Evolutionary conservation across 2,797 vertebrate genomes (phyloP).

Genomic region (Paedocypris micromegethes): DNA sequence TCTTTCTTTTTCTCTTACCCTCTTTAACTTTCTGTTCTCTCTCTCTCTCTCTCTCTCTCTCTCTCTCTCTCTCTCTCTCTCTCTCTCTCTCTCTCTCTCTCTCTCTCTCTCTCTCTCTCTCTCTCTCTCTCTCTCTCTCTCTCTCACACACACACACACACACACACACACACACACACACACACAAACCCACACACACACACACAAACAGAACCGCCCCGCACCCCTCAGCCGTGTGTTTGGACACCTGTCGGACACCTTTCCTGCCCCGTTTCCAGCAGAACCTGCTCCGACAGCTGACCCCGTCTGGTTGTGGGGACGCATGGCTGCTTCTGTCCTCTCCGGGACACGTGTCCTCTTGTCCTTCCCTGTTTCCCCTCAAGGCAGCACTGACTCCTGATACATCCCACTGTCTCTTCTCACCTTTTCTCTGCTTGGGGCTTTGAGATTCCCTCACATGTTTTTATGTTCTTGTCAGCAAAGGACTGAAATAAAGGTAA

Average conservation of each 20-base stretch:
- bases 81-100: conserved; percentile 34
- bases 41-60: conserved; percentile 26
- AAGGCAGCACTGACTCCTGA: conserved; percentile 49
- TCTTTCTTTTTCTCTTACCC: no score
- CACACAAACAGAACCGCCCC: no score
- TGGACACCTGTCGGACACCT: conserved; percentile 32
- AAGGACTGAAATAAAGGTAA: no score
- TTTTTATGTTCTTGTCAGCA: no score
- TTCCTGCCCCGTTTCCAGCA: conserved; percentile 54
- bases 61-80: conserved; percentile 49
- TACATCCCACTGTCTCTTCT: conserved; percentile 38
- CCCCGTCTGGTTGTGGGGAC: conserved; percentile 54
- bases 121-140: conserved; percentile 39
- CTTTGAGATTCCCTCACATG: no score
- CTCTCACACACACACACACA: not conserved
- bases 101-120: conserved; percentile 37
- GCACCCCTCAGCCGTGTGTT: conserved; percentile 20
- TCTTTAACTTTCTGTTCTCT: not conserved
- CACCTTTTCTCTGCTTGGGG: conserved; percentile 46
- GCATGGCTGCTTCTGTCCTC: conserved; percentile 58
- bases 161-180: no score
- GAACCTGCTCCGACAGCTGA: conserved; percentile 61
- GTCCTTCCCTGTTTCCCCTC: conserved; percentile 62
- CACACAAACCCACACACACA: no score
- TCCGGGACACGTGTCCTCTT: conserved; percentile 61